These are phyloP conservation scores for Tympanoctomys barrerae DNA, from an alignment of 2,797 vertebrate species.

Conservation along the genomic window DNA sequence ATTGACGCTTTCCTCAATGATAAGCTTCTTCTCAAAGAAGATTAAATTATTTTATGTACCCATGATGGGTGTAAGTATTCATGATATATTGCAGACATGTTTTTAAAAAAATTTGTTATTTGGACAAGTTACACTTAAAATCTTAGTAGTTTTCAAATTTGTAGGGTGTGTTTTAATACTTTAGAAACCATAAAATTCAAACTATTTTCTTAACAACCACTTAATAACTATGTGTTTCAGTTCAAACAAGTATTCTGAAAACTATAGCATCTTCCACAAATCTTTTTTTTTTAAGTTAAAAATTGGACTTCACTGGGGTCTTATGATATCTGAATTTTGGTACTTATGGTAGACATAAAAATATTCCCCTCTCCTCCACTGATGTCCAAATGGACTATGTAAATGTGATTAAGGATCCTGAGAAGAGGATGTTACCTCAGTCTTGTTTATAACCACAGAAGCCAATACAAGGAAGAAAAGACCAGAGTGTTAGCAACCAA, in stretches of 20 bases:
- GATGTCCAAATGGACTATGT: background rate
- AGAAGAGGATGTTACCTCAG: background rate
- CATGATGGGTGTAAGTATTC: background rate
- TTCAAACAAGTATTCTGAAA: background rate
- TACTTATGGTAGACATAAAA: background rate
- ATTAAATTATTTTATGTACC: background rate
- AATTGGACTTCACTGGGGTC: background rate
- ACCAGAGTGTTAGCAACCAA: background rate
- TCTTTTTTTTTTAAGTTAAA: background rate
- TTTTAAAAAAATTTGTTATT: background rate
- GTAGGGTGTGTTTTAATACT: background rate
- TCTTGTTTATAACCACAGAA: background rate
- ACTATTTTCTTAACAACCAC: background rate
- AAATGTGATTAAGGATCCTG: background rate
- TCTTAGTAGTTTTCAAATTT: background rate
- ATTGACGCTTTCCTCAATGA: background rate
- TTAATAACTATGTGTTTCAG: background rate
- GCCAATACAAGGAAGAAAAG: background rate
- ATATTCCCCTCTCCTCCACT: background rate
- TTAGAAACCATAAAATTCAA: background rate
- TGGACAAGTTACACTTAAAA: background rate
- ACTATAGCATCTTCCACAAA: background rate
- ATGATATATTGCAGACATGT: background rate
- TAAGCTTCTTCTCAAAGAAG: background rate
- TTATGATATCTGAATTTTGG: background rate